A percentile compares a stretch with the other conserved stretches of the same genome.
These are phyloP conservation scores for Ellobius talpinus DNA, from an alignment of 2,113 vertebrate genomes.

Conservation along the genomic window DNA sequence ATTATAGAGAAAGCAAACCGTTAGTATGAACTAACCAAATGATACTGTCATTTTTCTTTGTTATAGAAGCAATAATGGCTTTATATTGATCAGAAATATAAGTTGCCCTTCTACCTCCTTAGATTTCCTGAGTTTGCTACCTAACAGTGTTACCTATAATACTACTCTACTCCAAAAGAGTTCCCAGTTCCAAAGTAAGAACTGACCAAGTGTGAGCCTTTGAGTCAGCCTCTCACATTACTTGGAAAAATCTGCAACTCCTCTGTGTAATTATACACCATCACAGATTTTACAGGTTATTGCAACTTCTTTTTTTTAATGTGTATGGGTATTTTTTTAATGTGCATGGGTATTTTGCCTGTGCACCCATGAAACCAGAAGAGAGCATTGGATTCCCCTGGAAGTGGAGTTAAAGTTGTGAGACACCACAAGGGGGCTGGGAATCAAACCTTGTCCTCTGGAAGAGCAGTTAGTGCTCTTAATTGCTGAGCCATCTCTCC, in stretches of 20 bases:
- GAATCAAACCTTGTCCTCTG: not conserved
- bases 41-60: not conserved
- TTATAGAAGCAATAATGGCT: not conserved
- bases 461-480: not conserved
- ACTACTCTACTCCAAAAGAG: not conserved
- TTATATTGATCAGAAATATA: not conserved
- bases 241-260: not conserved
- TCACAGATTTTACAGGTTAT: not conserved
- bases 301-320: not conserved
- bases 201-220: not conserved
- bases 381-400: not conserved
- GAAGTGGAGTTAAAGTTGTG: not conserved
- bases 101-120: not conserved
- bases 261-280: not conserved
- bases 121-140: slow-evolving; percentile 23
- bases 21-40: slow-evolving; percentile 40
- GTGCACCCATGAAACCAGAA: not conserved
- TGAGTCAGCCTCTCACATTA: not conserved
- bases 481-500: not conserved
- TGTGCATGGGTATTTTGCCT: not conserved
- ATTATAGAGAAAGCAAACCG: not conserved
- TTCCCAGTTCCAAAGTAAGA: not conserved
- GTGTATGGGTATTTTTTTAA: not conserved
- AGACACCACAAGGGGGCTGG: not conserved
- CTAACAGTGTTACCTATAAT: slow-evolving; percentile 45